Base-by-base conservation (phyloP, 1,140 invertebrate species). In the Ceratina calcarata region DNA sequence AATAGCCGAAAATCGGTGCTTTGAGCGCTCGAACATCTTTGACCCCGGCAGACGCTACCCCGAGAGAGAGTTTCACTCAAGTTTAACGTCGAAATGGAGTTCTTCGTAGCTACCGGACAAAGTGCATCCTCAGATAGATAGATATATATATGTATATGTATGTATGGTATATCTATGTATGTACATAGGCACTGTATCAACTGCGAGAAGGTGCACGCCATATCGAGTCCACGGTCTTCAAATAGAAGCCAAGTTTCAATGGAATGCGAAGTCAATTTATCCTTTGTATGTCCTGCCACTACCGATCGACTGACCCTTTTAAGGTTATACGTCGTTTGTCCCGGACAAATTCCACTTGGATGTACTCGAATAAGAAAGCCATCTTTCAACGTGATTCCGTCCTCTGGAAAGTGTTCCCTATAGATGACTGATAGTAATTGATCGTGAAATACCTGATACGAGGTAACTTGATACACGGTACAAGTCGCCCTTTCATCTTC, bases 181-280 rank as follows among this genome's bases (percentile, higher is more conserved):
- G 18, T 37, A 2, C 32, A n/a, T 32, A 20, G 12, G 15, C 8
- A 3, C 4, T 62, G 10, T 61, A 61, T 62, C 57, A 24, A 61
- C 20, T 49, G 37, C 58, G 57, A 32, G 22, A 72, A 61, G 37
- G 55, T 61, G 24, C 32, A 49, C 7, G 70, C 16, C 61, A 61
- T 72, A 61, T 27, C n/a, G 37, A 15, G 22, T 24, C 22, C 15
- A 24, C 57, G 57, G 22, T 62, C n/a, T 10, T 24, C 69, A 32
- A 71, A 72, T 45, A 45, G 70, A 61, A 72, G 70, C 70, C 70
- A 72, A 72, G 70, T 72, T 72, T 72, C 70, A 32, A 45, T 24
- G 57, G 70, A 72, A 72, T 62, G 57, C 16, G 20, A 72, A 72
- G 70, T 62, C 57, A 61, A 72, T 72, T 72, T 72, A 72, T 72